Evolutionary conservation across 2,888 invertebrate species (phyloP).

Genomic region (Euproctis similis): DNA sequence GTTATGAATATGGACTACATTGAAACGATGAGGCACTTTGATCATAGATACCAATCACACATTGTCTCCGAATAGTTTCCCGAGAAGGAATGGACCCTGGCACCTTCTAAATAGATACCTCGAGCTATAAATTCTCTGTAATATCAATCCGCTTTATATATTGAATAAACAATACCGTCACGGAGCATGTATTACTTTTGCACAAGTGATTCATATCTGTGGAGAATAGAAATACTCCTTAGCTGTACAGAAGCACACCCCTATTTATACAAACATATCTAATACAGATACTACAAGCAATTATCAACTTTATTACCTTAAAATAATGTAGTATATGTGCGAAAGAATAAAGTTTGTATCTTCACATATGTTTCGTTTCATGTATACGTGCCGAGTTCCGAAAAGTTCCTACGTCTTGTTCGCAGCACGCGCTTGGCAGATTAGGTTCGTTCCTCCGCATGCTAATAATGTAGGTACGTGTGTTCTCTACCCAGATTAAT

Average conservation of each 20-base stretch:
- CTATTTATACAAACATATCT: no score
- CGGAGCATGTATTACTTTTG: constrained; percentile 27
- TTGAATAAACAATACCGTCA: constrained; percentile 35
- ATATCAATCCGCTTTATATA: no score
- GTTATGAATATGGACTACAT: no score
- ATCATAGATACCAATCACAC: no score
- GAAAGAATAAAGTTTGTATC: constrained; percentile 21
- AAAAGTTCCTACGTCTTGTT: constrained; percentile 61
- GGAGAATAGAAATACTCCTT: constrained; percentile 47
- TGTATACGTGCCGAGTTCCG: constrained; percentile 52
- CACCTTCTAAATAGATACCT: no score
- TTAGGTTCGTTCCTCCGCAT: constrained; percentile 66
- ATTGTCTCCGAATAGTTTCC: no score
- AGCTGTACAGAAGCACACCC: no score
- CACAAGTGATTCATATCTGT: constrained; percentile 47
- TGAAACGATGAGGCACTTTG: no score
- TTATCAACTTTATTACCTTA: constrained; percentile 17
- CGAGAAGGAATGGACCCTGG: no score
- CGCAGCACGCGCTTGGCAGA: constrained; percentile 56
- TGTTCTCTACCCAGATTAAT: constrained; percentile 40
- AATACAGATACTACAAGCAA: constrained; percentile 9
- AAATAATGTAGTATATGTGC: constrained; percentile 16
- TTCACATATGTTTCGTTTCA: constrained; percentile 36
- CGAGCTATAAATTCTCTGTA: no score
- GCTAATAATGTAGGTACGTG: constrained; percentile 54